phyloP scores from a whole-genome alignment of 2,797 vertebrate genomes.

The Crypturellus tataupa region DNA sequence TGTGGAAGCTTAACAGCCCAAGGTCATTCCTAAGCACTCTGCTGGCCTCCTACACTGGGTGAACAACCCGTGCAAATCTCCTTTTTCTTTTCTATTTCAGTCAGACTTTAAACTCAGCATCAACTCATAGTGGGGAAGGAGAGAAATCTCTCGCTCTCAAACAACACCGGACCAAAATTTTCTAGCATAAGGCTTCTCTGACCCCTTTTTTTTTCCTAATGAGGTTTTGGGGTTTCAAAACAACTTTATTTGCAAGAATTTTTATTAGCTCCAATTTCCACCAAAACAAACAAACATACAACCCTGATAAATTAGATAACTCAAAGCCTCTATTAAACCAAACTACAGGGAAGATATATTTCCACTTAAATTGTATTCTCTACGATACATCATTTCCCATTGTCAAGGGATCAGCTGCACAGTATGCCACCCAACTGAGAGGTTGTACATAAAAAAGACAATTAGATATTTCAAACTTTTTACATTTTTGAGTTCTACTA shows the following conservation, averaged over 20 bases:
- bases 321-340: too few species aligned
- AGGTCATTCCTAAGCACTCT: not conserved
- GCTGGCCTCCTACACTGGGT: not conserved
- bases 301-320: too few species aligned
- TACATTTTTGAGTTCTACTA: not conserved
- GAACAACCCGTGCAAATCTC: not conserved
- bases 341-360: not conserved
- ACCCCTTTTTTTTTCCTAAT: not conserved
- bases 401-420: not conserved
- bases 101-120: not conserved
- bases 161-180: not conserved
- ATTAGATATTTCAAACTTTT: not conserved
- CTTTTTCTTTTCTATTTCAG: not conserved
- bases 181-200: not conserved
- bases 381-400: not conserved
- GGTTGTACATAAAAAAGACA: not conserved
- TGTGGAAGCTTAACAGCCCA: not conserved
- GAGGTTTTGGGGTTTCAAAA: not conserved
- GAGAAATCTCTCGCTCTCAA: not conserved
- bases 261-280: not conserved
- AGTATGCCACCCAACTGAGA: not conserved
- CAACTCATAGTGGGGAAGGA: accelerated
- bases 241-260: not conserved
- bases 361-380: not conserved
- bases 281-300: too few species aligned